These are phyloP conservation scores for Corvus hawaiiensis DNA, from an alignment of 2,113 vertebrate species.

Conservation along the genomic window DNA sequence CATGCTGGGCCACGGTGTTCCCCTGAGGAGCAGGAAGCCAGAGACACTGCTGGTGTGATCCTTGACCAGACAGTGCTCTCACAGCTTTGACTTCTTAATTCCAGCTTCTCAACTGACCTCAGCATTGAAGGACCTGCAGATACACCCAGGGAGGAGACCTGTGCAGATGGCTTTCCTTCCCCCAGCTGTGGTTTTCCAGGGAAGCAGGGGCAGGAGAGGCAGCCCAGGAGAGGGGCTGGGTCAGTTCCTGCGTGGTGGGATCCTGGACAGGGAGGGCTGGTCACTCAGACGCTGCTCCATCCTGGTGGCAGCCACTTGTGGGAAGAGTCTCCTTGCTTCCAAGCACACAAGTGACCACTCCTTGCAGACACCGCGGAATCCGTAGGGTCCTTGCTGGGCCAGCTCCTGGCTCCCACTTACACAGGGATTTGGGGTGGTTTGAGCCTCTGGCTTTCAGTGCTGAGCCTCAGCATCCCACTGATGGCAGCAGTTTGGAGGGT, in stretches of 20 bases:
- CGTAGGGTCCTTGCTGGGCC: accelerated
- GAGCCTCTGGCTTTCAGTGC: background rate
- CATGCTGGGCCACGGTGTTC: background rate
- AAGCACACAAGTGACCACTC: background rate
- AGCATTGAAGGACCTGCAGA: background rate
- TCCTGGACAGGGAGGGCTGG: background rate
- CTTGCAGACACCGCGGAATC: accelerated
- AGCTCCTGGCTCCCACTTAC: background rate
- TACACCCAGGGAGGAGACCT: background rate
- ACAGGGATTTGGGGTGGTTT: accelerated
- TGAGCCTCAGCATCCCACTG: background rate
- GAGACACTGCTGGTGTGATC: background rate
- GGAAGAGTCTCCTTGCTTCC: background rate
- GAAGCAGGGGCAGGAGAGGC: background rate
- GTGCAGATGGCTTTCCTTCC: background rate
- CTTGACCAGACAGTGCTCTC: background rate
- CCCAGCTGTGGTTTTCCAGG: background rate
- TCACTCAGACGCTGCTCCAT: background rate
- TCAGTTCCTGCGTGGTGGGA: accelerated
- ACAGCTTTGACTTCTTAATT: background rate
- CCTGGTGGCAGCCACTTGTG: background rate
- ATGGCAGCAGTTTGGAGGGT: background rate
- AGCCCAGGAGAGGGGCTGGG: background rate
- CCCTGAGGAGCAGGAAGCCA: background rate
- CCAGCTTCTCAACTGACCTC: background rate